Conservation (phyloP, 2,113 vertebrate species). For the Onychostruthus taczanowskii region DNA sequence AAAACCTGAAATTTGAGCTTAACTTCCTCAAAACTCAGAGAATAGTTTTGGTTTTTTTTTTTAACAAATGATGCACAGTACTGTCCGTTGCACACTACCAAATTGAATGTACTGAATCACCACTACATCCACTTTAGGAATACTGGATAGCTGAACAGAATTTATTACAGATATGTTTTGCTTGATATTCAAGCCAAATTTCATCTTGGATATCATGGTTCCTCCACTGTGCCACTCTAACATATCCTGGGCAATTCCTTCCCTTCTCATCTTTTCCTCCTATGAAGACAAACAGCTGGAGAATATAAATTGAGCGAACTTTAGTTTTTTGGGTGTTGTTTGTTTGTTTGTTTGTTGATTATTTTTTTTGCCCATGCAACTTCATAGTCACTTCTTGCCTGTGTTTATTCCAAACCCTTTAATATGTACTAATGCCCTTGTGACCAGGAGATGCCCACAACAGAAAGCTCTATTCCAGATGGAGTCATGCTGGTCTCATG, state of each 20-base stretch:
- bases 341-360: background rate
- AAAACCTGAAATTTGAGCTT: background rate
- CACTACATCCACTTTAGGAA: background rate
- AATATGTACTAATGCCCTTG: conserved; percentile 20
- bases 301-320: background rate
- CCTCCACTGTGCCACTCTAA: background rate
- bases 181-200: background rate
- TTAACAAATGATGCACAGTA: background rate
- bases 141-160: background rate
- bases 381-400: background rate
- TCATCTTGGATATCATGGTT: background rate
- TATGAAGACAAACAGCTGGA: background rate
- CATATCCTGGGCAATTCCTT: background rate
- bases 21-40: background rate
- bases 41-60: background rate
- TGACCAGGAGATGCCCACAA: conserved; percentile 52
- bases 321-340: background rate
- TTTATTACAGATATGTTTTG: background rate
- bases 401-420: background rate
- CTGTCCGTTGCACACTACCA: background rate
- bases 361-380: background rate
- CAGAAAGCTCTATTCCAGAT: conserved; percentile 46
- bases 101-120: background rate
- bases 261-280: background rate
- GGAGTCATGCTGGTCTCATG: conserved; percentile 41